Base-by-base conservation (phyloP, 2,113 vertebrate species). In the Brevimyrus niger region DNA sequence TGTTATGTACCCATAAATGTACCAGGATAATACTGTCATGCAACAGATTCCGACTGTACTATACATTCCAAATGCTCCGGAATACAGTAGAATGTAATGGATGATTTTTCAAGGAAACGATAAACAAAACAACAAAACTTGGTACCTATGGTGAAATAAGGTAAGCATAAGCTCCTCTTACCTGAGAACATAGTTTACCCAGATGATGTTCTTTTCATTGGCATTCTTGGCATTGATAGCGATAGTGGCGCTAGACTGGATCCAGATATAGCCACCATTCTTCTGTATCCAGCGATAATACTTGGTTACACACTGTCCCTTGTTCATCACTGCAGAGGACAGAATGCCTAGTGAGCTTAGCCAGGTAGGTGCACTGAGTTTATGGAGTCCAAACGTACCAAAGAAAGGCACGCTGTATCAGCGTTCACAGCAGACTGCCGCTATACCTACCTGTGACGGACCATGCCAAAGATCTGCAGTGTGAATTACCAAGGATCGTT, bases 271-370 rank as follows among this genome's bases (percentile, higher is more conserved):
- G 31, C 98, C 98, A 82, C 97, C 95, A 0, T 97, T 99, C 95
- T 99, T 99, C 96, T 99, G 98, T 96, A 99, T 98, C 98, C 98
- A 99, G 10, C 98, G 97, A 92, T 99, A 99, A 94, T 99, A 99
- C 93, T 99, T 99, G 0, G 98, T 99, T 94, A 99, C 98, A 93
- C 97, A 98, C 92, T 99, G 98, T 90, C 98, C 98, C 94, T 99
- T 99, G 92, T 99, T 99, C 94, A 99, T 95, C 95, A 99, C 98
- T 99, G 92, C 85, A 82, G 91, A 84, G 58, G 73, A 88, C 4
- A 76, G 10, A 69, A 35, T 38, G 19, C 53, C 21, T 46, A n/a
- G 38, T 38, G 3, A 51, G 48, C 15, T 19, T 80, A 42, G 10
- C 83, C 46, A 86, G 10, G 31, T 13, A 31, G 23, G 19, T 35